Evolutionary conservation across 2,797 vertebrate genomes (phyloP), one percentile per base, ranked within the genome.

Genomic region (Paedocypris micromegethes): DNA sequence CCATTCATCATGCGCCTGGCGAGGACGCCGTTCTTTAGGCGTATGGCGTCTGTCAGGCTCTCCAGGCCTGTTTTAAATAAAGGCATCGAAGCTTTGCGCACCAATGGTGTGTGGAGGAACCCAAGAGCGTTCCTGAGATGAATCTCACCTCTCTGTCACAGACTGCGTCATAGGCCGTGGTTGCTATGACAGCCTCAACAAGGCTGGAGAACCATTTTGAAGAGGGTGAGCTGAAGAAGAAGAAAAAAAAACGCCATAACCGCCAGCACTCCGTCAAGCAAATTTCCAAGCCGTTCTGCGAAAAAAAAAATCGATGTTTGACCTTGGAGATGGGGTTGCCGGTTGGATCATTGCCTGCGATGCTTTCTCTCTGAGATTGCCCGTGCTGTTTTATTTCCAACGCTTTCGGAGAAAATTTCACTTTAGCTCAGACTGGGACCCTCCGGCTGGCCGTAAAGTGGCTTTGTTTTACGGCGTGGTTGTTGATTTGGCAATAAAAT

Each of bases 141-240:
- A 84, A 87, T 86, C 80, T 87, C 75, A 43, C 75, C 83, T 77
- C 75, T 87, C 92, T 94, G 91, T 93, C 90, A 92, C 87, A 82
- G 84, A 86, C 76, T 38, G 88, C 87, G 91, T 94, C 92, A 93
- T 92, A 91, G 88, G 84, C 89, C 86, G 76, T n/a, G 9, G 91
- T 96, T 91, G 85, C 93, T 82, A 91, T 63, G 88, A 90, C 92
- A 91, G 96, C 92, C 23, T 44, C 46, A 2, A 82, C 85, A 87
- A 81, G 3, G 82, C 84, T 85, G 79, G 85, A 85, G 88, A 87
- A 87, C 87, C 86, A 83, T 90, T 88, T 89, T 89, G 88, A 90
- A 87, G 88, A 90, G 78, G 79, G 78, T 66, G 57, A 83, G 49
- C 23, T 23, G 23, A 23, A 23, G 23, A 23, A 23, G 23, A 1